phyloP scores from a whole-genome alignment of 2,797 vertebrate genomes.

The Coendou prehensilis region DNA sequence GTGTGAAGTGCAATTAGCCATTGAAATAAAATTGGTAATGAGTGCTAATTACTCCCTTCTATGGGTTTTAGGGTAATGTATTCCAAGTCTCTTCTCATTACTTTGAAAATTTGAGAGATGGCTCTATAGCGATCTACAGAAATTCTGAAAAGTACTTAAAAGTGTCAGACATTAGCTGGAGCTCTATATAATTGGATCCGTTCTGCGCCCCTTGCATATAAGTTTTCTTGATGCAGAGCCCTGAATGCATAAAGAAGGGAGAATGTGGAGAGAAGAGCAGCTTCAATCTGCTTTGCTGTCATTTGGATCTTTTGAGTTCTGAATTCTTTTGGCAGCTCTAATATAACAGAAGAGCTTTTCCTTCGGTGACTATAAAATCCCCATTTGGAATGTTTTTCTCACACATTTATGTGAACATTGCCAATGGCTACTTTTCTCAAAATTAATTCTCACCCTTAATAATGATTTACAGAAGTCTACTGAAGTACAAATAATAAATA shows the following conservation, averaged over 20 bases:
- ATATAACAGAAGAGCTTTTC: slow-evolving; percentile 83
- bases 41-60: slow-evolving; percentile 81
- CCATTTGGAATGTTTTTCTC: slow-evolving; percentile 84
- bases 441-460: slow-evolving; percentile 84
- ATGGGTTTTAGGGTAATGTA: slow-evolving; percentile 73
- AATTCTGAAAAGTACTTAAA: slow-evolving; percentile 82
- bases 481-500: slow-evolving; percentile 87
- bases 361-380: slow-evolving; percentile 79
- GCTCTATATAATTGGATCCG: slow-evolving; percentile 83
- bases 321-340: slow-evolving; percentile 86
- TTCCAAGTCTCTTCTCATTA: slow-evolving; percentile 79
- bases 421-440: slow-evolving; percentile 86
- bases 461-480: slow-evolving; percentile 86
- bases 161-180: slow-evolving; percentile 78
- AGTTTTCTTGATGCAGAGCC: slow-evolving; percentile 85
- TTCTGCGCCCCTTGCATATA: slow-evolving; percentile 82
- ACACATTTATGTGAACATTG: slow-evolving; percentile 79
- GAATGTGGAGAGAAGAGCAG: slow-evolving; percentile 78
- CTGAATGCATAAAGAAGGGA: slow-evolving; percentile 83
- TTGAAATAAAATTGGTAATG: slow-evolving; percentile 82
- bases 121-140: slow-evolving; percentile 74
- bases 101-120: slow-evolving; percentile 81
- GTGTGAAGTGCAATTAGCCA: slow-evolving; percentile 79
- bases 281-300: slow-evolving; percentile 86
- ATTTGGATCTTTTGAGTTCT: slow-evolving; percentile 85